phyloP scores from a whole-genome alignment of 1,140 invertebrate genomes.

The Drosophila seguyi region DNA sequence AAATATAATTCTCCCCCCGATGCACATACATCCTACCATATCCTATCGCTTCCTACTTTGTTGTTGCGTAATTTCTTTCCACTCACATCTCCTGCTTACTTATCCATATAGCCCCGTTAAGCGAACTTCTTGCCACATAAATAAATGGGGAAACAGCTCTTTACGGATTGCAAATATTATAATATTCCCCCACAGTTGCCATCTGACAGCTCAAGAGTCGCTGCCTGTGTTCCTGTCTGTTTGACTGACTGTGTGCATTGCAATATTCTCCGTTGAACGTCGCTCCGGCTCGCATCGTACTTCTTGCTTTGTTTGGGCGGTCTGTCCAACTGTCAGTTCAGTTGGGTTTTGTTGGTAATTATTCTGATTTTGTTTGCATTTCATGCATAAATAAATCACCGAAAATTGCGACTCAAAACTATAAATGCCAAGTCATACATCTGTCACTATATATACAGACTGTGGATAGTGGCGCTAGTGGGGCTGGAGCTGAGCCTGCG shows the following conservation, averaged over 20 bases:
- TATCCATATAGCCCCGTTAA: background rate
- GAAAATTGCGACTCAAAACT: constrained; percentile 60
- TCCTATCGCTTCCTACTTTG: background rate
- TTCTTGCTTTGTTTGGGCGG: constrained; percentile 50
- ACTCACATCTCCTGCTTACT: background rate
- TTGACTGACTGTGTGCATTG: constrained; percentile 12
- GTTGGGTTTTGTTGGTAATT: constrained; percentile 70
- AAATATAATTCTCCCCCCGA: background rate
- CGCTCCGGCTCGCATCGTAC: constrained; percentile 8
- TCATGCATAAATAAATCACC: constrained; percentile 72
- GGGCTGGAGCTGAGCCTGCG: too few relatives aligned
- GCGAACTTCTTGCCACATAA: constrained; percentile 8
- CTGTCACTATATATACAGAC: constrained; percentile 38
- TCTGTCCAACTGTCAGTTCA: constrained; percentile 53
- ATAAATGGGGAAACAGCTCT: constrained; percentile 6
- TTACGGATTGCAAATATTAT: constrained; percentile 39
- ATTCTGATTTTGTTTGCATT: constrained; percentile 75
- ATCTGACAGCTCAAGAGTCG: constrained; percentile 42
- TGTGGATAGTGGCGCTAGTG: background rate
- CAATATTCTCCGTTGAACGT: constrained; percentile 20
- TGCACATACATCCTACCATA: background rate
- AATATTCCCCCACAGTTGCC: constrained; percentile 44
- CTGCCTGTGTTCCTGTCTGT: constrained; percentile 32
- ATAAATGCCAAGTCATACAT: constrained; percentile 65
- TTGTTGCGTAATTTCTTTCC: background rate